Conservation (phyloP, 2,113 vertebrate genomes). For the Mormoops blainvillei region DNA sequence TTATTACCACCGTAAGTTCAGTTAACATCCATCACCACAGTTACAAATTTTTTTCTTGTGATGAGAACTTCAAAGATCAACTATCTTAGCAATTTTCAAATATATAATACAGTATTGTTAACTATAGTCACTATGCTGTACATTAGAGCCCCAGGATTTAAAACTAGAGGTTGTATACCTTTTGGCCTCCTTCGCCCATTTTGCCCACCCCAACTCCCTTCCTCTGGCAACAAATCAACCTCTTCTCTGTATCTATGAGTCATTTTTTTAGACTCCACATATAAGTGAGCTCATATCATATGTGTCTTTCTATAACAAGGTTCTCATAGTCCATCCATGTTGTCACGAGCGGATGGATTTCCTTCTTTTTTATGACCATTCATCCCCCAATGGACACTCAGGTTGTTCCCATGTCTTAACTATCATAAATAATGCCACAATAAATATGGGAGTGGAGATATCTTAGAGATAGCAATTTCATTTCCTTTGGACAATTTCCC, state of each 20-base stretch:
- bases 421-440: not conserved
- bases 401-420: not conserved
- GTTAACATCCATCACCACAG: not conserved
- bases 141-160: not conserved
- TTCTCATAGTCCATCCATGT: not conserved
- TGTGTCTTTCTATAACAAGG: not conserved
- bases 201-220: not conserved
- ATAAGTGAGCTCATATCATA: not conserved
- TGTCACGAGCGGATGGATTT: not conserved
- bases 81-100: not conserved
- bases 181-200: not conserved
- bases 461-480: not conserved
- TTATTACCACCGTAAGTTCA: not conserved
- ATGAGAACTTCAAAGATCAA: not conserved
- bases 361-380: not conserved
- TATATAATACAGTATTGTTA: not conserved
- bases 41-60: not conserved
- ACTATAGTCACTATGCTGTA: not conserved
- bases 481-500: not conserved
- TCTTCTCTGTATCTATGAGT: not conserved
- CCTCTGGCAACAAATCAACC: not conserved
- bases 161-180: not conserved
- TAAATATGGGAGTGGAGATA: not conserved
- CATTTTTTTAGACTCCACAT: not conserved
- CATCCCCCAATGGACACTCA: not conserved